phyloP scores from a whole-genome alignment of 2,113 vertebrate genomes.

The Dicaeum eximium region DNA sequence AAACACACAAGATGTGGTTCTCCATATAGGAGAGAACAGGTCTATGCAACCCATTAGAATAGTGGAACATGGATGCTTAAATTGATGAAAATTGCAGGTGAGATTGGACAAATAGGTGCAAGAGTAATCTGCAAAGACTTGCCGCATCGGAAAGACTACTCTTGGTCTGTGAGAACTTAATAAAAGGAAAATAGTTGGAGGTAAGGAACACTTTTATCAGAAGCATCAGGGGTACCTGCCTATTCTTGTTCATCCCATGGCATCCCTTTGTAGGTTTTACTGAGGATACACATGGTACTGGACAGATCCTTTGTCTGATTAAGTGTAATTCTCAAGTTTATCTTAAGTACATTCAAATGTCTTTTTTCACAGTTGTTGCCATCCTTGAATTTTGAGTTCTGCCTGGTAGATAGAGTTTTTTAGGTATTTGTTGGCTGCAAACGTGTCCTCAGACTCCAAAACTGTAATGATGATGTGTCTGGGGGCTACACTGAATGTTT shows the following conservation, averaged over 20 bases:
- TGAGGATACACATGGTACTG: neutral
- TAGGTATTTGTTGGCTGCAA: neutral
- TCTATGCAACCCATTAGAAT: neutral
- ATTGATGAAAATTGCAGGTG: neutral
- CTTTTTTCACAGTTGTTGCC: neutral
- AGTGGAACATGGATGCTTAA: neutral
- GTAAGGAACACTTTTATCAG: neutral
- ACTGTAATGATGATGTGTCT: neutral
- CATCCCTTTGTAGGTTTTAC: neutral
- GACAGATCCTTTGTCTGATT: neutral
- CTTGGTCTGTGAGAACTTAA: neutral
- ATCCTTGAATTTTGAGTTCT: neutral
- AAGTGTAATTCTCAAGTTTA: neutral
- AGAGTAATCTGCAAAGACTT: neutral
- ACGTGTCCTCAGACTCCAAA: neutral
- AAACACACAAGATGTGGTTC: fast-evolving
- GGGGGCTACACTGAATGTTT: neutral
- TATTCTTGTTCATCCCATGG: neutral
- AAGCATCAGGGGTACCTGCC: neutral
- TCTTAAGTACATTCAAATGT: neutral
- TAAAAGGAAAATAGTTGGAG: neutral
- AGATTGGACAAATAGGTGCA: neutral
- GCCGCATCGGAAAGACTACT: neutral
- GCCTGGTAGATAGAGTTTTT: neutral
- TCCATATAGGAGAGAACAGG: neutral